A percentile compares a stretch with the other conserved stretches of the same genome.
Evolutionary conservation across 2,888 invertebrate genomes (phyloP).

Genomic region (Hydrotaea diabolus): DNA sequence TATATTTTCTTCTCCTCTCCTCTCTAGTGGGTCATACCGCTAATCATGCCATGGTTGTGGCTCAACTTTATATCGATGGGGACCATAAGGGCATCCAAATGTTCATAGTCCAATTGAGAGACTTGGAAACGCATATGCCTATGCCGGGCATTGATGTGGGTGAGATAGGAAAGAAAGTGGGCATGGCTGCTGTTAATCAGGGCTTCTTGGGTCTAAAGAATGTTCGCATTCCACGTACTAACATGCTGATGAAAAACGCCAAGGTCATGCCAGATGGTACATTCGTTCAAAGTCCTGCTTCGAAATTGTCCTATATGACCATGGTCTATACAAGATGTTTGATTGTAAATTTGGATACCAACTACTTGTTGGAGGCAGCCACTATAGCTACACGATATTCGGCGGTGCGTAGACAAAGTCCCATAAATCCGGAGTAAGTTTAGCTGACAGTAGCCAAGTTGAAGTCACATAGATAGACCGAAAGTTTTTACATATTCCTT

Average conservation of each 20-base stretch:
- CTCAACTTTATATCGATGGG: conserved; percentile 91
- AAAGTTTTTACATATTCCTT: conserved; percentile 38
- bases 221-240: conserved; percentile 90
- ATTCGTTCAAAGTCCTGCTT: conserved; percentile 89
- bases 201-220: conserved; percentile 93
- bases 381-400: conserved; percentile 95
- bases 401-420: conserved; percentile 92
- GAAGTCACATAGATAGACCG: not conserved
- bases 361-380: conserved; percentile 88
- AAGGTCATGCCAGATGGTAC: conserved; percentile 95
- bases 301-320: conserved; percentile 89
- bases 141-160: conserved; percentile 92
- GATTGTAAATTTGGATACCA: conserved; percentile 87
- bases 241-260: conserved; percentile 95
- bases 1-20: not conserved
- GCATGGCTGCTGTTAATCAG: conserved; percentile 94
- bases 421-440: conserved; percentile 87
- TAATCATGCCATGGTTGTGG: conserved; percentile 94
- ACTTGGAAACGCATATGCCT: conserved; percentile 92
- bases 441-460: not conserved
- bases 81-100: conserved; percentile 93
- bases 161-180: conserved; percentile 96
- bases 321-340: conserved; percentile 95
- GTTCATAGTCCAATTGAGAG: conserved; percentile 93
- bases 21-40: conserved; percentile 92